Percentiles rank a stretch among this genome's conserved stretches.
These are phyloP conservation scores for Pseudorectes ferrugineus DNA, from an alignment of 2,113 vertebrate genomes.

Conservation along the genomic window DNA sequence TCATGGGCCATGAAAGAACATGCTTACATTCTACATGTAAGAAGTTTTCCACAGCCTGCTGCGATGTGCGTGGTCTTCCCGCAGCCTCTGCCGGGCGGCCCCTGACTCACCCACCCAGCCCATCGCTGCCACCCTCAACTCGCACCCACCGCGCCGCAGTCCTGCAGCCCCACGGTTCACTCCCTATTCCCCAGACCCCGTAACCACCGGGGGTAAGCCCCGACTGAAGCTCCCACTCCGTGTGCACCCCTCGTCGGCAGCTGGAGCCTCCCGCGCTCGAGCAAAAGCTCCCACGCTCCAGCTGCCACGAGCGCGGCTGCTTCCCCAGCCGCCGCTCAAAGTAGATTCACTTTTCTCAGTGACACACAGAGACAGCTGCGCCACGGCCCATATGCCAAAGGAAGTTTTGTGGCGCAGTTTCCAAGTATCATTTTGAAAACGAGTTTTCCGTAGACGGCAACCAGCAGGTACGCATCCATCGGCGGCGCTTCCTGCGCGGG, in stretches of 20 bases:
- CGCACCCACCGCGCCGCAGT: accelerated
- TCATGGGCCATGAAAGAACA: background rate
- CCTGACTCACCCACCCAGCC: background rate
- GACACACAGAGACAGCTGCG: background rate
- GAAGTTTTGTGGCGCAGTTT: background rate
- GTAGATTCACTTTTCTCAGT: background rate
- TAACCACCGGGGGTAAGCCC: background rate
- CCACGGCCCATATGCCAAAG: background rate
- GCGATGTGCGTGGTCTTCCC: background rate
- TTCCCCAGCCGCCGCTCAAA: background rate
- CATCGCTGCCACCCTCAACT: background rate
- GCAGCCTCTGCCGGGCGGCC: background rate
- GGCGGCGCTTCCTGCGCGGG: background rate
- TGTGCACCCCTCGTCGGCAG: background rate
- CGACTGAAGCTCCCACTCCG: background rate
- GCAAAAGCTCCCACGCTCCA: background rate
- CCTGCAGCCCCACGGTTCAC: background rate
- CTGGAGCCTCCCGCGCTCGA: background rate
- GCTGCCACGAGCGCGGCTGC: background rate
- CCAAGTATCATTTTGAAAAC: background rate
- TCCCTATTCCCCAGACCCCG: background rate
- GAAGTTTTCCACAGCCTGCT: background rate
- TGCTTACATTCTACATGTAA: background rate
- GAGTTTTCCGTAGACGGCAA: background rate
- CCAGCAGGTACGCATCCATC: background rate